Base-by-base conservation (phyloP, 1,140 invertebrate genomes). In the Drosophila persimilis region DNA sequence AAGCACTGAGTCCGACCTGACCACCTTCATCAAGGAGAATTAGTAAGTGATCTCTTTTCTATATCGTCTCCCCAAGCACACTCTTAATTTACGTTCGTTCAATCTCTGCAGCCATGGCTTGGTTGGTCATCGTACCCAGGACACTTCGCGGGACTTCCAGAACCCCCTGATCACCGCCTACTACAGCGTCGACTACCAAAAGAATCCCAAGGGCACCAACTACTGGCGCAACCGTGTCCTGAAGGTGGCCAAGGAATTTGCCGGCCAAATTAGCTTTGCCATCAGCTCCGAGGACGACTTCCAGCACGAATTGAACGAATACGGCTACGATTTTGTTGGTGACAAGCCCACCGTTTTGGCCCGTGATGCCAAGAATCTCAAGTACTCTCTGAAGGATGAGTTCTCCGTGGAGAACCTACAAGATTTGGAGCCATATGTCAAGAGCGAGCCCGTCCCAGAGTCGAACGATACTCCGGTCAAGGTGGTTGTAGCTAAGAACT, bases 191-290 rank as follows among this genome's bases (percentile, higher is more conserved):
- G 98, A 99, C 92, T 99, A 99, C 90, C 94, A 96, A 0, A 99
- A 99, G 92, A 99, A 99, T 92, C 93, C 96, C 8, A 99, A 99
- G 92, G 96, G 98, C 44, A 99, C 98, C n/a, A 99, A 99, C 92
- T 99, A 99, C 93, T 99, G 98, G 98, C 95, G 99, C 83, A 99
- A 99, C 93, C 95, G 98, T 73, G 95, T 99, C 31, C 93, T 99
- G 60, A 99, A 99, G 93, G 97, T 99, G 45, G 98, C 97, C 61
- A 96, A 98, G 91, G 95, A 97, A 56, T 96, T 95, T 92, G 93
- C 94, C 45, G 93, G 94, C 5, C 94, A 96, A 52, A 94, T 97
- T 6, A 95, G 93, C 57, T 99, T 99, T 93, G 98, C 97, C 3
- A 93, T 99, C 60, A 96, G 97, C 86, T 95, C 96, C 86, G 97